Evolutionary conservation across 2,797 vertebrate species (phyloP), one percentile per base, ranked within the genome.

Genomic region (Pteropus rufus): DNA sequence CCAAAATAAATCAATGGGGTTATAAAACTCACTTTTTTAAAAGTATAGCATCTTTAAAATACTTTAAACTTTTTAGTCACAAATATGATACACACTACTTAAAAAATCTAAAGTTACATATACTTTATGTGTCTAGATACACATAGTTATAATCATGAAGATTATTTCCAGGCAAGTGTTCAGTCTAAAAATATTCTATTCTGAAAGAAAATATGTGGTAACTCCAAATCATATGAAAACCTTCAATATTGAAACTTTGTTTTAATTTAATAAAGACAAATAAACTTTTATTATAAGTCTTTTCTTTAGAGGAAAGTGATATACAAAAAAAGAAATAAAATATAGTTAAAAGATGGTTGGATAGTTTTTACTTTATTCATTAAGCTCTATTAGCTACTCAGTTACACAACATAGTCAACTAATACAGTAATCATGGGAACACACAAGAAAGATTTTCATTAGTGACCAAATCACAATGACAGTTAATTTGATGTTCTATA

Each of bases 191-290:
- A 91, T 26, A 83, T 34, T 95, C 41, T 56, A 88, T 44, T 96
- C 44, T 84, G 52, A 86, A 95, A 89, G 39, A 85, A 94, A 91
- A 81, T 41, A 44, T 26, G 60, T 73, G 29, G 3, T 93, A 69
- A 93, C 75, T 72, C 49, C 44, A 67, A 94, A 72, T 76, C 41
- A 76, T 34, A 83, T 72, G 39, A 85, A 96, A 96, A 86, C 18
- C 70, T 91, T 79, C 39, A 77, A 77, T 81, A 73, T 0, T 65
- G 24, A 96, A 96, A 75, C 14, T 65, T 39, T 56, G 14, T n/a
- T 93, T 85, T 84, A 81, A 88, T 64, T 84, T 89, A 67, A 84
- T n/a, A 86, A 67, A 93, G 31, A 82, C 91, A 85, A 93, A 69
- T n/a, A 69, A 49, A 79, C 75, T 24, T 58, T 58, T 46, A 46